Percentiles rank a stretch among this genome's conserved stretches.
Evolutionary conservation across 2,888 invertebrate species (phyloP).

Genomic region (Tuta absoluta): DNA sequence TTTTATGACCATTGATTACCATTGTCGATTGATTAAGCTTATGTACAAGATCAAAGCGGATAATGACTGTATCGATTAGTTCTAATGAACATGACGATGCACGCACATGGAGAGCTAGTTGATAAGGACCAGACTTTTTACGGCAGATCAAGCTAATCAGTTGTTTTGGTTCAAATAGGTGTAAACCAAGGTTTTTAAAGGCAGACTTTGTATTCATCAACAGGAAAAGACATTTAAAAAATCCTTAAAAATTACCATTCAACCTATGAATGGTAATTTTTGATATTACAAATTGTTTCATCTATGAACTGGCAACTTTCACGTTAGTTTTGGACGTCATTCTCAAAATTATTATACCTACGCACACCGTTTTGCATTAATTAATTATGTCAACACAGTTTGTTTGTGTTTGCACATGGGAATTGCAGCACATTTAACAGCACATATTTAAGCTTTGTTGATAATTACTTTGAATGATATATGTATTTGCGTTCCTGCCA

Average conservation of each 20-base stretch:
- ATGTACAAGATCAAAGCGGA: background rate
- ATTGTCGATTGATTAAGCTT: too few species aligned
- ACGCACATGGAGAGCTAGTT: too few species aligned
- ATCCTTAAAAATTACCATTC: too few species aligned
- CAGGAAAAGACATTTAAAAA: too few species aligned
- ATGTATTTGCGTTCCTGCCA: conserved; percentile 86
- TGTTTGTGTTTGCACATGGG: background rate
- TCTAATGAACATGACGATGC: background rate
- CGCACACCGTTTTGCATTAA: background rate
- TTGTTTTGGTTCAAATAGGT: too few species aligned
- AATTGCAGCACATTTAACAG: background rate
- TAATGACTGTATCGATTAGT: background rate
- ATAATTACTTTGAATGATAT: conserved; percentile 91
- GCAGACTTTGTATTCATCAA: too few species aligned
- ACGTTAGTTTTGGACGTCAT: conserved; percentile 4
- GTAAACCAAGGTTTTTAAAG: too few species aligned
- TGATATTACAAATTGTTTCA: background rate
- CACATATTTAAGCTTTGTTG: conserved; percentile 82
- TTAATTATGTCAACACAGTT: conserved; percentile 1
- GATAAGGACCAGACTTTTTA: too few species aligned
- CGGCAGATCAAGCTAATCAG: too few species aligned
- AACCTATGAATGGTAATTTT: background rate
- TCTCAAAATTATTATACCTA: background rate
- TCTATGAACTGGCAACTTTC: background rate
- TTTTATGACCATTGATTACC: too few species aligned